A percentile compares a stretch with the other conserved stretches of the same genome.
Evolutionary conservation across 2,797 vertebrate species (phyloP).

Genomic region (Telmatherina bonti): DNA sequence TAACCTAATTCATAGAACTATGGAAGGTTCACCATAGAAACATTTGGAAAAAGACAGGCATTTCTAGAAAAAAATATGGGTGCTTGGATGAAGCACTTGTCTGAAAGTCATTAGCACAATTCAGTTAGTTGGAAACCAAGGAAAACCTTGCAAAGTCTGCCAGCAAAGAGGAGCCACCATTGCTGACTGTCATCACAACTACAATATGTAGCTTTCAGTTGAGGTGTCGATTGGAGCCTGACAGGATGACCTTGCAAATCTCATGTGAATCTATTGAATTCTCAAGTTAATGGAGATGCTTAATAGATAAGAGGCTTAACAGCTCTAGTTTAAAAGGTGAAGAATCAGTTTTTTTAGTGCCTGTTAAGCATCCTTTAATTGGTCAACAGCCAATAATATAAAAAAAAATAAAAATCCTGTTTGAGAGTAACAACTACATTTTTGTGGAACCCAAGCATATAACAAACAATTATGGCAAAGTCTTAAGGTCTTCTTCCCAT

Average conservation of each 20-base stretch:
- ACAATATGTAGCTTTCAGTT: too few species aligned
- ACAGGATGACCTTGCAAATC: not conserved
- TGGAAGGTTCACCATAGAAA: not conserved
- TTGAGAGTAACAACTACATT: not conserved
- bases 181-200: too few species aligned
- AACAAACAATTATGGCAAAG: too few species aligned
- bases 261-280: not conserved
- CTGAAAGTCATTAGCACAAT: not conserved
- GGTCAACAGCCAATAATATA: not conserved
- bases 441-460: not conserved
- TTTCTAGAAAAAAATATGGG: not conserved
- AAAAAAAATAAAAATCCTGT: not conserved
- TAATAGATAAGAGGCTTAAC: too few species aligned
- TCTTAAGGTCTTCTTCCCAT: too few species aligned
- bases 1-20: not conserved
- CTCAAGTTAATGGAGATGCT: not conserved
- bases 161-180: too few species aligned
- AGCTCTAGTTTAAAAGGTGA: not conserved
- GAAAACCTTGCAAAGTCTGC: not conserved
- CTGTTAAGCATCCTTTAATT: not conserved
- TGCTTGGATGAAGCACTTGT: not conserved
- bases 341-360: not conserved
- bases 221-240: not conserved
- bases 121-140: not conserved
- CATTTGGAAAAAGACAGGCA: not conserved